A percentile compares a stretch with the other conserved stretches of the same genome.
Evolutionary conservation across 2,113 vertebrate species (phyloP).

Genomic region (Saguinus midas): DNA sequence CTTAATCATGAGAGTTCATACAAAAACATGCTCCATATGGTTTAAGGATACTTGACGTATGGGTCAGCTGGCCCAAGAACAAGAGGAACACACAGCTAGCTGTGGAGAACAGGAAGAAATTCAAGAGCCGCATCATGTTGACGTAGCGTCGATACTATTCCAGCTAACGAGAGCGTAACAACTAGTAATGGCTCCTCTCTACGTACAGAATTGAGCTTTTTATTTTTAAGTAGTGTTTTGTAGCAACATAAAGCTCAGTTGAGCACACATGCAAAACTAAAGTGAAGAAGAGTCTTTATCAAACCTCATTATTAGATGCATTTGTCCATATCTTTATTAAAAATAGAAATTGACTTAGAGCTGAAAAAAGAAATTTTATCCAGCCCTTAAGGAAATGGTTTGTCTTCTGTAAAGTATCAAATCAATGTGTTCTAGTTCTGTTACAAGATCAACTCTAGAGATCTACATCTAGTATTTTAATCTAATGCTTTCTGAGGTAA

Average conservation of each 20-base stretch:
- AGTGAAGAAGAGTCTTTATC: neutral
- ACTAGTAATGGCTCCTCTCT: neutral
- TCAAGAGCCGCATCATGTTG: neutral
- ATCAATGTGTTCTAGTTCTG: neutral
- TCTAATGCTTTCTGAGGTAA: slow-evolving; percentile 65
- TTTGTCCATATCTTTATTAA: neutral
- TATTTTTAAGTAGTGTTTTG: neutral
- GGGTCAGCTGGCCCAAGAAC: neutral
- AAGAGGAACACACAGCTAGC: neutral
- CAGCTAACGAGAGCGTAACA: neutral
- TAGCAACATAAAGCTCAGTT: neutral
- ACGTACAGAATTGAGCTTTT: neutral
- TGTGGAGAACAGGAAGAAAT: neutral
- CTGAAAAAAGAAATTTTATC: slow-evolving; percentile 32
- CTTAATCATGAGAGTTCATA: slow-evolving; percentile 66
- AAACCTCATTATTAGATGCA: neutral
- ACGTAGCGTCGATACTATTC: neutral
- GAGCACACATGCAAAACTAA: neutral
- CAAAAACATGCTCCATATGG: slow-evolving; percentile 59
- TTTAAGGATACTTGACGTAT: slow-evolving; percentile 47
- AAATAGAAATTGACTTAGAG: slow-evolving; percentile 6
- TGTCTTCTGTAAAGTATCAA: slow-evolving; percentile 18
- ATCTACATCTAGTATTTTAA: slow-evolving; percentile 47
- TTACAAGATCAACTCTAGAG: slow-evolving; percentile 47
- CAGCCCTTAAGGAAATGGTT: slow-evolving; percentile 26